These are phyloP conservation scores for Pachycephus smyrnensis DNA, from an alignment of 2,888 invertebrate species.

Conservation along the genomic window DNA sequence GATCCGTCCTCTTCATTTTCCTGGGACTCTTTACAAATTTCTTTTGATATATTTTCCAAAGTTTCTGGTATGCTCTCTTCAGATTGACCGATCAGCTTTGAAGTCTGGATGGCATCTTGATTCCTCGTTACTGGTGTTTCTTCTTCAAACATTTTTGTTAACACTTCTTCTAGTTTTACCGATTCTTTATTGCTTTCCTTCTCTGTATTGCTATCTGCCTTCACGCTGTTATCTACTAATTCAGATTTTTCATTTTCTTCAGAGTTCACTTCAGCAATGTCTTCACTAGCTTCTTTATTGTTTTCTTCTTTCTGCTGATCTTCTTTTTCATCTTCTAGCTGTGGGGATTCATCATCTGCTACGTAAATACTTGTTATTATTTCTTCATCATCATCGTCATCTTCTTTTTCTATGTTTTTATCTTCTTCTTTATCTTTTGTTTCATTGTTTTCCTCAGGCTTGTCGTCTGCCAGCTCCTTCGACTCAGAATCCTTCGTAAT, in stretches of 20 bases:
- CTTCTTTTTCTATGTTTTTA: not conserved
- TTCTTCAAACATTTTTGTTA: not conserved
- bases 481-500: not conserved
- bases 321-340: not conserved
- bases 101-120: conserved; percentile 21
- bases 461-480: not conserved
- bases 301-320: not conserved
- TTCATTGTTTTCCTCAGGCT: conserved; percentile 1
- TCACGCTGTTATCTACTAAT: not conserved
- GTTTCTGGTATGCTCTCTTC: conserved; percentile 35
- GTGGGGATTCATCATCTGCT: not conserved
- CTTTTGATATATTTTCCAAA: conserved; percentile 46
- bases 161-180: not conserved
- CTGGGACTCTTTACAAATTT: conserved; percentile 29
- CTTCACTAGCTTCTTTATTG: not conserved
- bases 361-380: not conserved
- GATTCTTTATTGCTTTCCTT: not conserved
- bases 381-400: conserved; percentile 9
- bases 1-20: not conserved
- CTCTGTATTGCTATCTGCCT: not conserved
- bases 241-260: not conserved
- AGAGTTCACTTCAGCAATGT: not conserved
- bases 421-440: not conserved
- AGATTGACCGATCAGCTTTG: conserved; percentile 31
- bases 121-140: not conserved